Percentiles rank a stretch among this genome's conserved stretches.
These are phyloP conservation scores for Choreutis nemorana DNA, from an alignment of 2,888 invertebrate species.

Conservation along the genomic window DNA sequence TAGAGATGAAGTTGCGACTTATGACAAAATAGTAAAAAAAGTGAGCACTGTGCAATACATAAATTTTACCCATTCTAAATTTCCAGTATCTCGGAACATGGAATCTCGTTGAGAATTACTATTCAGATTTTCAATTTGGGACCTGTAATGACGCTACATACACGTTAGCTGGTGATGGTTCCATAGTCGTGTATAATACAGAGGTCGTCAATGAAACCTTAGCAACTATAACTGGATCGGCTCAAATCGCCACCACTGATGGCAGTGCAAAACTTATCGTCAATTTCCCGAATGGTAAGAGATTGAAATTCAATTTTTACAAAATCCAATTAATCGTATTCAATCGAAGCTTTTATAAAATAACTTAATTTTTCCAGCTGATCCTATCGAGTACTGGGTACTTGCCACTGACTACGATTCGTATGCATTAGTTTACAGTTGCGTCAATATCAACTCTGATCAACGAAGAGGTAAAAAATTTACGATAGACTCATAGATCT, in stretches of 20 bases:
- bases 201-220: constrained; percentile 14
- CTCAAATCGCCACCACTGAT: constrained; percentile 53
- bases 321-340: not conserved
- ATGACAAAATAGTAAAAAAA: no score
- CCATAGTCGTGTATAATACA: constrained; percentile 10
- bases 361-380: not conserved
- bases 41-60: no score
- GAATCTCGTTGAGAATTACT: constrained; percentile 40
- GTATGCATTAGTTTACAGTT: constrained; percentile 70
- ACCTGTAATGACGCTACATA: constrained; percentile 37
- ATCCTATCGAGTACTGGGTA: constrained; percentile 31
- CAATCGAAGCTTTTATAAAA: not conserved
- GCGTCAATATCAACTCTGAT: constrained; percentile 47
- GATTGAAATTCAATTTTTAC: constrained; percentile 8
- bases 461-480: constrained; percentile 35
- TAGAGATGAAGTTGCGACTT: no score
- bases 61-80: no score
- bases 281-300: constrained; percentile 61
- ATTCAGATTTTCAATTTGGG: constrained; percentile 29
- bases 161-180: constrained; percentile 15
- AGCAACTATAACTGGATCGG: constrained; percentile 41
- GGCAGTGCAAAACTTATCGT: constrained; percentile 66
- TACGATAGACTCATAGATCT: no score
- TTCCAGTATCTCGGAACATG: constrained; percentile 37
- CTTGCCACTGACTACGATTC: constrained; percentile 66